Evolutionary conservation across 2,888 invertebrate species (phyloP), one percentile per base, ranked within the genome.

Genomic region (Choreutis nemorana): DNA sequence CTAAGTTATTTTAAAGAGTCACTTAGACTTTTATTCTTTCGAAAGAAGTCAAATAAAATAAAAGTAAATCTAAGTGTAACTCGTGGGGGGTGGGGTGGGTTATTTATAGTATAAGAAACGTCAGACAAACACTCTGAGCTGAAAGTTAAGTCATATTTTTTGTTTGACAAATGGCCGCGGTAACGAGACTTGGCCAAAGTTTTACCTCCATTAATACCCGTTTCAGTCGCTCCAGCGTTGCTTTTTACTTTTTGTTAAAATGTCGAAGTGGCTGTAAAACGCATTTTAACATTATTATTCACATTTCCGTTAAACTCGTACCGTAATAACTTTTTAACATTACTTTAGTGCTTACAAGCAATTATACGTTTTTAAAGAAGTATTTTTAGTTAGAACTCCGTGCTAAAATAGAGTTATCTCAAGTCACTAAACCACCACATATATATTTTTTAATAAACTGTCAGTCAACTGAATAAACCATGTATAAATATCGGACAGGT

Each of bases 91-190:
- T 44, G 50, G 49, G 48, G 43, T 51, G 37, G 56, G 60, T 63
- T 68, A 68, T 68, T 66, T 71, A 64, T 71, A n/a, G n/a, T n/a
- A 67, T 62, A 68, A 64, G 59, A 65, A 64, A 55, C 64, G 67
- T 65, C 65, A 60, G 57, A 63, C 63, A 65, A 60, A 60, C 59
- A 59, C 60, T 50, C 59, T 54, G 56, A 59, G 51, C 63, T 57
- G 51, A 62, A 73, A 72, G 63, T 70, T 71, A 51, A 58, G 54
- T 58, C 61, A 71, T 72, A 75, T 68, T 73, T 75, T 75, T 70
- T 67, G 36, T 71, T 70, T 75, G 72, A 75, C 72, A 73, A 75
- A 75, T 72, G 65, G 66, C 59, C 55, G 53, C 57, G 59, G 67
- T 68, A 71, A 75, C 63, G 66, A 63, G 62, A 67, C 67, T 71